These are phyloP conservation scores for Pseudomugil gertrudae DNA, from an alignment of 2,797 vertebrate species.

Conservation along the genomic window DNA sequence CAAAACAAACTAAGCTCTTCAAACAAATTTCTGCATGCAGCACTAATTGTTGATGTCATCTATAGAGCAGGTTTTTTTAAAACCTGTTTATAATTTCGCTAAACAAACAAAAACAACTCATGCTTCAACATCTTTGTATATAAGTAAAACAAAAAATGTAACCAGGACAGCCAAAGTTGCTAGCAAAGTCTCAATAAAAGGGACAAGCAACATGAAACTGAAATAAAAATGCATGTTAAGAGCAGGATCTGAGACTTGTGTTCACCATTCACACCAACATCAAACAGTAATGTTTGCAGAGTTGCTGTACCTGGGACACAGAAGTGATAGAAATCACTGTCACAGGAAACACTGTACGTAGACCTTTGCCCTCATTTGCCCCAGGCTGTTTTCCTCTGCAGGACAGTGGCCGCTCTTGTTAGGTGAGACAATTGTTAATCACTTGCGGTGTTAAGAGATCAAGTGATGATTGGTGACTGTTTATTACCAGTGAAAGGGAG, in stretches of 20 bases:
- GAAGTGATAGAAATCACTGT: slow-evolving; percentile 17
- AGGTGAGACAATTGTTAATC: slow-evolving; percentile 68
- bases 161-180: not conserved
- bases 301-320: not conserved
- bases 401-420: slow-evolving; percentile 51
- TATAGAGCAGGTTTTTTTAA: not conserved
- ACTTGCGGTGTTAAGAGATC: slow-evolving; percentile 68
- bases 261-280: slow-evolving; percentile 38
- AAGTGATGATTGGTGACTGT: slow-evolving; percentile 57
- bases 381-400: slow-evolving; percentile 45
- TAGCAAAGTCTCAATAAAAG: slow-evolving; percentile 4
- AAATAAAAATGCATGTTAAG: not conserved
- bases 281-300: slow-evolving; percentile 34
- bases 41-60: not conserved
- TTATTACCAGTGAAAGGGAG: slow-evolving; percentile 68
- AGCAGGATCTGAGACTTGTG: slow-evolving; percentile 14
- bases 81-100: not conserved
- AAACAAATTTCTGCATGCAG: slow-evolving; percentile 9
- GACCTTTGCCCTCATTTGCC: slow-evolving; percentile 27
- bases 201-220: slow-evolving; percentile 1
- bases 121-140: not conserved
- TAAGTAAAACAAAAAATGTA: not conserved
- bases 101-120: not conserved
- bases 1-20: slow-evolving; percentile 26
- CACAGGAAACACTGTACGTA: not conserved